Evolutionary conservation across 2,888 invertebrate species (phyloP), one percentile per base, ranked within the genome.

Genomic region (Conops quadrifasciatus): DNA sequence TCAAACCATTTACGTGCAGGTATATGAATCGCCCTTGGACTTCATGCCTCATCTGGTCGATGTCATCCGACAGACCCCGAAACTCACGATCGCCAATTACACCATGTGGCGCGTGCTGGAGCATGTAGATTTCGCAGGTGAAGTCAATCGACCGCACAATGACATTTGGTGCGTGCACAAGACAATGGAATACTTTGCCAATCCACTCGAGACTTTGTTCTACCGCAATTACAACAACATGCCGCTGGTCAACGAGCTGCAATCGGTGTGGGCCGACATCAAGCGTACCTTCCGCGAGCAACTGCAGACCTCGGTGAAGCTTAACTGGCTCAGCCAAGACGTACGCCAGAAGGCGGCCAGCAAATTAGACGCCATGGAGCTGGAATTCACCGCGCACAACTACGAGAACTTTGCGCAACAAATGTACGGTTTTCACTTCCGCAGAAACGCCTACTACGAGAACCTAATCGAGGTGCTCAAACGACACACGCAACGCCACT

Each of bases 61-160:
- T 21, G 80, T 85, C 0, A 77, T 84, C 0, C 77, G 76, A 0
- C 70, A 71, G 0, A 83, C 84, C 0, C 80, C 82, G 0, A 84
- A 85, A 47, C 70, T 82, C 2, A 78, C 80, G 7, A 75, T 85
- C 64, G 84, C 84, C 47, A 85, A 84, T 66, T 84, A 84, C 9
- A 84, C 85, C 0, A 85, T 84, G 77, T 84, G 85, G 82, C 80
- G 83, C 0, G 79, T 82, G 0, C 51, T 84, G 53, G 77, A 80
- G n/a, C 77, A 77, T 4, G 73, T 84, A 16, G 82, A 82, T n/a
- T 76, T 77, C 11, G 79, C 80, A 2, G 75, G 77, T 0, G 76
- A 79, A 2, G 77, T 78, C 3, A 58, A 21, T 0, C 21, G 65
- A 0, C 77, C 78, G 13, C 76, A 79, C 71, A 76, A 76, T 1